Base-by-base conservation (phyloP, 2,888 invertebrate genomes). In the Tiliacea aurago region DNA sequence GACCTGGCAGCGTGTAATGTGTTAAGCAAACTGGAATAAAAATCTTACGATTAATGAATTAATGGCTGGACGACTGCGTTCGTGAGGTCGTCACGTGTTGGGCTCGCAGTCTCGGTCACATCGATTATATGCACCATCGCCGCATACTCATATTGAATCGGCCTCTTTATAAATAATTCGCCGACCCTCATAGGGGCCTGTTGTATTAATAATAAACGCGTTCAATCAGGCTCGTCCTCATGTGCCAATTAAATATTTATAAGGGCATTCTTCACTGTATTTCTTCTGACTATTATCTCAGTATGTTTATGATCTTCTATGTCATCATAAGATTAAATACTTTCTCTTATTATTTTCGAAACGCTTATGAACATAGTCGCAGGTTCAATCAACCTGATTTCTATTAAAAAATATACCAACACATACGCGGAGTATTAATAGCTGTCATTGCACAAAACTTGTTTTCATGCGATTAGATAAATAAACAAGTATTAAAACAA, bases 231-330 rank as follows among this genome's bases (percentile, higher is more conserved):
- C 89, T 91, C 87, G 90, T 91, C 90, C 89, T 93, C 90, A 88
- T 91, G 91, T 89, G 92, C 92, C 92, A 93, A 93, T 94, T 93
- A 92, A 92, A 91, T 92, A 91, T 92, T 91, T 91, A 91, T 90
- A 78, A 83, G 76, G 59, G 47, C 77, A 76, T 82, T 84, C 78
- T 71, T 83, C 41, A 73, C 65, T 65, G 67, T 70, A 59, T 72
- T 80, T 77, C 69, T 81, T 75, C 23, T 76, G 76, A 74, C 51
- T 55, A 76, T 75, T 71, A 84, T 79, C 73, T 70, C 41, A 18
- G 58, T 43, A 77, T 78, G 62, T 80, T 81, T 81, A 80, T 81
- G 76, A 77, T 83, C 81, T 78, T 81, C 78, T 84, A 73, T 86
- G 73, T 73, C 66, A 62, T 72, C 66, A 20, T 45, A 72, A 13